phyloP scores from a whole-genome alignment of 2,113 vertebrate species.

The Anser brachyrhynchus region DNA sequence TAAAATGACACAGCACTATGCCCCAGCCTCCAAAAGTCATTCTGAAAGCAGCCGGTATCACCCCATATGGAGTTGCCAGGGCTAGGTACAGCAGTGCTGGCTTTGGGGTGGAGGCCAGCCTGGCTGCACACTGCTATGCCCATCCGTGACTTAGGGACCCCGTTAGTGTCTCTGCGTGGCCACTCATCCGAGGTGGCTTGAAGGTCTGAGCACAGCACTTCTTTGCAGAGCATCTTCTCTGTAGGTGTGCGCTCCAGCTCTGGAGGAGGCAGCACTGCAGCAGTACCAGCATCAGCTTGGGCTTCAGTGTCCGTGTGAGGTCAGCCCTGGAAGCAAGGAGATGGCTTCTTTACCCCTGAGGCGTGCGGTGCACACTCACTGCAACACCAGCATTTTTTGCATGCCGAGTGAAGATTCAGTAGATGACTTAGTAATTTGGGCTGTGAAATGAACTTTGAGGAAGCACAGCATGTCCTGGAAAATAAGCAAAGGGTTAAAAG shows the following conservation, averaged over 20 bases:
- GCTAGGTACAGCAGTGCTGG: not conserved
- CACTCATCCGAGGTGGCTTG: not conserved
- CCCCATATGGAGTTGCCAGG: not conserved
- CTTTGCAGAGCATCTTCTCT: rapidly evolving
- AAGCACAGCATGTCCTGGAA: not conserved
- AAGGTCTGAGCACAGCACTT: not conserved
- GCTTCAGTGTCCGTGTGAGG: not conserved
- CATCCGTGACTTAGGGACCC: rapidly evolving
- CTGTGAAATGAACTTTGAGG: not conserved
- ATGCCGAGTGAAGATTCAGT: not conserved
- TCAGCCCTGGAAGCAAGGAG: not conserved
- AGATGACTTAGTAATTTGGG: not conserved
- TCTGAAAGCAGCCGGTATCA: not conserved
- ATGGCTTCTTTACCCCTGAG: not conserved
- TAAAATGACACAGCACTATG: not conserved
- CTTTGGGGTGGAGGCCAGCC: not conserved
- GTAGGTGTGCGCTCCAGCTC: not conserved
- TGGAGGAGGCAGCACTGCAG: too few relatives aligned
- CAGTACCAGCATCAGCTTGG: not conserved
- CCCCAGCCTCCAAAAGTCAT: not conserved
- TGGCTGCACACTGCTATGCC: not conserved
- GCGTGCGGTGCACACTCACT: rapidly evolving
- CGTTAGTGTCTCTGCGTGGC: rapidly evolving
- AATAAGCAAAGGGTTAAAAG: not conserved
- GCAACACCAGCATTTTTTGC: not conserved